Evolutionary conservation across 2,888 invertebrate species (phyloP), one percentile per base, ranked within the genome.

Genomic region (Heliconius erato): DNA sequence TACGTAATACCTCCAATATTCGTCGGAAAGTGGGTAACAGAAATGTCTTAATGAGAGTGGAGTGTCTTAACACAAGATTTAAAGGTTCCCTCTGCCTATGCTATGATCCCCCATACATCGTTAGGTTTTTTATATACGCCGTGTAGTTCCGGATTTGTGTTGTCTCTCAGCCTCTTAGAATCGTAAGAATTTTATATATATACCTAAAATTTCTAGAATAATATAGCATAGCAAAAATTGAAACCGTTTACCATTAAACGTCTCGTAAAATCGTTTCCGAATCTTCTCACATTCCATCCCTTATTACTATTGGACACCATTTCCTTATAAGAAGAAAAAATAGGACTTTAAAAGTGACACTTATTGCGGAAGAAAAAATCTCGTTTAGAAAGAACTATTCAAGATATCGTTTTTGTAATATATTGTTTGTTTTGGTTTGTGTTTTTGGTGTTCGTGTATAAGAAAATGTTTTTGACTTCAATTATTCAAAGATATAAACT

Each of bases 281-380:
- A 65, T 78, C 67, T 78, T 65, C 35, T 76, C 76, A 44, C 80
- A 81, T 81, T 81, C 80, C 80, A 49, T 26, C 28, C 59, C 69
- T 81, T 81, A 81, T 81, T 81, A 67, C 65, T 80, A 67, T 81
- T 77, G 80, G 80, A 76, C 80, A 81, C 76, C 76, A 76, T 81
- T 81, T 81, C 80, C 80, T 81, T 81, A 76, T 81, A 68, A 68
- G 59, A 54, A 69, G 68, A 54, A 81, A 80, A 81, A 81, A 77
- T 81, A 77, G 69, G 69, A 68, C 68, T 74, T 76, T 81, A 81
- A 81, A 76, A 69, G 80, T 81, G 80, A 81, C 80, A 81, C 69
- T 81, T 77, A 81, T 81, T 81, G 76, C 69, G 28, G 54, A 81
- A 26, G 76, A 81, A 76, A 81, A 81, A 81, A 59, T 26, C 68